Conservation (phyloP, 1,140 invertebrate species). For the Zaprionus lachaisei region DNA sequence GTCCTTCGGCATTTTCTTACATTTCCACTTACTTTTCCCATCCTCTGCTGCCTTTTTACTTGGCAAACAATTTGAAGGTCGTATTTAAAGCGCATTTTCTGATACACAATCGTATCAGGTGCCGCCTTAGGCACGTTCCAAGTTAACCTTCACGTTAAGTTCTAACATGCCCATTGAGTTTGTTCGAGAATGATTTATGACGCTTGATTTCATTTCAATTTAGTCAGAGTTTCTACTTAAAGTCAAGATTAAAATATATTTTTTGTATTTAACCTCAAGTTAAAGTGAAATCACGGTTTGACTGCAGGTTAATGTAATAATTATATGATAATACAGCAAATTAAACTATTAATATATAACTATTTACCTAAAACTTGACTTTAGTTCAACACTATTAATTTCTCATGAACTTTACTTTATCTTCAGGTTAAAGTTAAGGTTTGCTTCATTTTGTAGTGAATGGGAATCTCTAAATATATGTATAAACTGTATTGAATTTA, state of each 20-base stretch:
- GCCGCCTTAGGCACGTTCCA: background rate
- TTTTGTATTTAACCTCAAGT: background rate
- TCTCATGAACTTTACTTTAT: background rate
- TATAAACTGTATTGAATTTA: background rate
- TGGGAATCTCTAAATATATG: background rate
- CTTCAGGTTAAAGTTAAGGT: background rate
- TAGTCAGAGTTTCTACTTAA: background rate
- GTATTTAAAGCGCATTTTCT: background rate
- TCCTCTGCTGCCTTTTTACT: background rate
- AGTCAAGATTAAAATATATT: background rate
- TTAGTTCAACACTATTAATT: background rate
- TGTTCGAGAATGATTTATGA: background rate
- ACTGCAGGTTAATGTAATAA: background rate
- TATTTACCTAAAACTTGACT: background rate
- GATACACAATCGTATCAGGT: background rate
- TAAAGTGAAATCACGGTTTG: background rate
- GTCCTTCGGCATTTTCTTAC: background rate
- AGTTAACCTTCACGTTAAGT: conserved; percentile 2
- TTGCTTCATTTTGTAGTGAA: background rate
- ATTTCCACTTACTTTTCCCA: background rate
- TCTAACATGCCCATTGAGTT: background rate
- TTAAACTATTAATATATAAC: background rate
- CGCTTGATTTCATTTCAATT: background rate
- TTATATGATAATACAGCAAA: background rate
- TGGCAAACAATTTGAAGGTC: background rate